Percentiles rank a stretch among this genome's conserved stretches.
These are phyloP conservation scores for Gerris lacustris DNA, from an alignment of 2,888 invertebrate species.

Conservation along the genomic window DNA sequence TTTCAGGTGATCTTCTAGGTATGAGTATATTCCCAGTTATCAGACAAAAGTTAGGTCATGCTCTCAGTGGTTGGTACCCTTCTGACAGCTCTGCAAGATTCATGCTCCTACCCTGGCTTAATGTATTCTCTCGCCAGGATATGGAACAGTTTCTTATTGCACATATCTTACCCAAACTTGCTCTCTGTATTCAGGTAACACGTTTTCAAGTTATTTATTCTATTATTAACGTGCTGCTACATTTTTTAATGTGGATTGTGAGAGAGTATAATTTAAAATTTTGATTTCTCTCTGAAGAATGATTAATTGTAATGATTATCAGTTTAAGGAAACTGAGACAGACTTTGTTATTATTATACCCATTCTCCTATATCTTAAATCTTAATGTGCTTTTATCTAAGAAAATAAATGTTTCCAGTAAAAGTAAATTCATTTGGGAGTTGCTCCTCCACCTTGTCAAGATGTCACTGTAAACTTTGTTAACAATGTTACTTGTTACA, in stretches of 20 bases:
- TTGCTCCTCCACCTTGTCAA: too few relatives aligned
- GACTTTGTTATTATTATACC: too few relatives aligned
- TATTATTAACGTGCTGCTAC: background rate
- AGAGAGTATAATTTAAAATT: conserved; percentile 2
- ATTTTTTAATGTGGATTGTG: background rate
- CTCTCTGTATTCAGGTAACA: conserved; percentile 41
- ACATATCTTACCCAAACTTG: conserved; percentile 81
- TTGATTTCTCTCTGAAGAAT: background rate
- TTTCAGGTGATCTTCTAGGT: conserved; percentile 41
- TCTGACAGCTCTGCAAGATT: conserved; percentile 84
- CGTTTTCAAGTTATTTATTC: too few relatives aligned
- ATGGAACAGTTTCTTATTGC: conserved; percentile 71
- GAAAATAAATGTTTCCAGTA: too few relatives aligned
- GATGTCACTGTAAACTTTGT: too few relatives aligned
- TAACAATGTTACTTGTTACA: too few relatives aligned
- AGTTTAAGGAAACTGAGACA: too few relatives aligned
- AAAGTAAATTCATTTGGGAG: too few relatives aligned
- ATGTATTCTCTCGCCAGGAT: conserved; percentile 58
- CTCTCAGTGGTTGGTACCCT: conserved; percentile 89
- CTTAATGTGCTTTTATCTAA: too few relatives aligned
- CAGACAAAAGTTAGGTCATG: conserved; percentile 76
- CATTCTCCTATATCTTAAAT: too few relatives aligned
- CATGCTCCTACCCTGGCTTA: conserved; percentile 81
- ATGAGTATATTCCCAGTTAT: conserved; percentile 73
- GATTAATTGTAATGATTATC: too few relatives aligned